phyloP scores from a whole-genome alignment of 2,797 vertebrate species.

The Brachyalestes nurse region DNA sequence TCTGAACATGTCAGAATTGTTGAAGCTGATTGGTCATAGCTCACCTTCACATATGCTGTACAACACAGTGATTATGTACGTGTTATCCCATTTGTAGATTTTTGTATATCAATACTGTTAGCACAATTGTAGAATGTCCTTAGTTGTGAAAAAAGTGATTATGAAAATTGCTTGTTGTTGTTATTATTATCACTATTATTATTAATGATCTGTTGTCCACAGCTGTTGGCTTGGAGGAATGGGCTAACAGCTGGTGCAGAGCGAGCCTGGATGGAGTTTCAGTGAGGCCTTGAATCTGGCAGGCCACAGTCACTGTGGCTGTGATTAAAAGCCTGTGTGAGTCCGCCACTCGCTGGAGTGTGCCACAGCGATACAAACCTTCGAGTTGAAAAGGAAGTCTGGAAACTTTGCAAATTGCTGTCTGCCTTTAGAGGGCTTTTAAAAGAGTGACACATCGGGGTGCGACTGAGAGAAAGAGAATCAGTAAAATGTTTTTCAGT shows the following conservation, averaged over 20 bases:
- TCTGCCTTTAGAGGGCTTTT: constrained; percentile 21
- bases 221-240: neutral
- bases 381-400: constrained; percentile 24
- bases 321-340: constrained; percentile 54
- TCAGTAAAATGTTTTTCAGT: neutral
- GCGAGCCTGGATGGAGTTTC: constrained; percentile 27
- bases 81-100: too few species aligned
- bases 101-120: too few species aligned
- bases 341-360: constrained; percentile 16
- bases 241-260: constrained; percentile 48
- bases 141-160: too few species aligned
- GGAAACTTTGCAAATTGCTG: constrained; percentile 25
- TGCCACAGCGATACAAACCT: constrained; percentile 10
- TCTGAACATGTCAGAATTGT: too few species aligned
- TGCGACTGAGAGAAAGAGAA: neutral
- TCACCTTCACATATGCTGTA: too few species aligned
- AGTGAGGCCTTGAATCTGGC: constrained; percentile 46
- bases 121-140: too few species aligned
- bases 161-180: too few species aligned
- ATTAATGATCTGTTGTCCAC: constrained; percentile 16
- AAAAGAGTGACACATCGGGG: constrained; percentile 7
- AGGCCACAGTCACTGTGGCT: constrained; percentile 39
- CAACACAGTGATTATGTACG: too few species aligned
- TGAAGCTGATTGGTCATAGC: too few species aligned
- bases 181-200: neutral